phyloP scores from a whole-genome alignment of 2,797 vertebrate species.

The Choloepus didactylus region DNA sequence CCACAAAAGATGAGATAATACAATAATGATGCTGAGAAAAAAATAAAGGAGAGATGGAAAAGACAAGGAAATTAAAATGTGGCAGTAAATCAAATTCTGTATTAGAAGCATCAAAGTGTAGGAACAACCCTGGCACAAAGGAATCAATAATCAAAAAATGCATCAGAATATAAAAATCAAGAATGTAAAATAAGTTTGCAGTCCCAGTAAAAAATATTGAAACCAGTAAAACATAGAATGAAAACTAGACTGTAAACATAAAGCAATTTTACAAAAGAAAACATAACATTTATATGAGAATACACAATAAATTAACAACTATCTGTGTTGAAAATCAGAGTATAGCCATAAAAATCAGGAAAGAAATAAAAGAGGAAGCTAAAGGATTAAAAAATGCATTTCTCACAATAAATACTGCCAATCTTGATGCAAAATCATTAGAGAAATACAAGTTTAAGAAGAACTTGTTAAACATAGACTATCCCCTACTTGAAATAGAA shows the following conservation, averaged over 20 bases:
- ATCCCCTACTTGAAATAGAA: conserved; percentile 40
- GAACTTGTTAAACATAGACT: neutral
- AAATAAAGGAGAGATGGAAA: neutral
- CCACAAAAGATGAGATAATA: neutral
- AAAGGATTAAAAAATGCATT: conserved; percentile 3
- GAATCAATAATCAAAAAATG: neutral
- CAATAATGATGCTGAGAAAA: neutral
- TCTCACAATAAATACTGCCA: neutral
- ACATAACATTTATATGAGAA: neutral
- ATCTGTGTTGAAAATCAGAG: conserved; percentile 20
- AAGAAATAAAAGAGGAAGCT: conserved; percentile 21
- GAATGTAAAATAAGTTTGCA: neutral
- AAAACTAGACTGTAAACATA: neutral
- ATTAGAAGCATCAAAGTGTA: neutral
- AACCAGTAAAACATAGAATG: neutral
- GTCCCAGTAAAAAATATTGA: neutral
- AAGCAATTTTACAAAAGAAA: conserved; percentile 34
- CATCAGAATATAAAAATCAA: neutral
- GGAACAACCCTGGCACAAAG: neutral
- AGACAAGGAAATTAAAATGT: neutral
- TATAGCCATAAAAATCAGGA: conserved; percentile 42
- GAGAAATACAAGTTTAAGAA: neutral
- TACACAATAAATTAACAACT: conserved; percentile 19
- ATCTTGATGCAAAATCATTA: neutral
- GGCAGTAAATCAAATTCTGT: neutral